Evolutionary conservation across 2,113 vertebrate species (phyloP).

Genomic region (Nannospalax galili): DNA sequence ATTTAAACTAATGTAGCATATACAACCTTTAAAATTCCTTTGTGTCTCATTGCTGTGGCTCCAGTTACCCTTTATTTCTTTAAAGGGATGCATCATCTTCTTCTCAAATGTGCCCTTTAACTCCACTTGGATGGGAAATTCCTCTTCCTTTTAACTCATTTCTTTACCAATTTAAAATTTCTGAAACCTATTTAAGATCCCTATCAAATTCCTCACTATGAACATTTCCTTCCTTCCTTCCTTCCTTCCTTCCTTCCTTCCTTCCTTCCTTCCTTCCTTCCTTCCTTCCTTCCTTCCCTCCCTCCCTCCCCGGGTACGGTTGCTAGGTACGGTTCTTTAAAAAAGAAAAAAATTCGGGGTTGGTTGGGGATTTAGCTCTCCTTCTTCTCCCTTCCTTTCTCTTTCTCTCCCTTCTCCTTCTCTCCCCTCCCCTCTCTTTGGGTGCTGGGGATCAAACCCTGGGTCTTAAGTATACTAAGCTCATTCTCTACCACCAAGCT

Average conservation of each 20-base stretch:
- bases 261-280: neutral
- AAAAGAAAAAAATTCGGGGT: too few relatives aligned
- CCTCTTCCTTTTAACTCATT: constrained; percentile 35
- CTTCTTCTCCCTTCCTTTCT: too few relatives aligned
- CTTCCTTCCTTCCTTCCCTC: neutral
- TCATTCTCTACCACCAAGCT: neutral
- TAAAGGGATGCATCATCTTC: neutral
- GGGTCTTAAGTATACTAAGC: neutral
- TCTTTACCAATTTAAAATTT: constrained; percentile 20
- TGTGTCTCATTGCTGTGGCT: neutral
- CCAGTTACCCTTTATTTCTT: neutral
- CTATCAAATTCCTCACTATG: neutral
- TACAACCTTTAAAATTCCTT: constrained; percentile 36
- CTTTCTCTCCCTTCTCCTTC: too few relatives aligned
- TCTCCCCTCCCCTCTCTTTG: too few relatives aligned
- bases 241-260: too few relatives aligned
- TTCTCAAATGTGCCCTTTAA: constrained; percentile 1
- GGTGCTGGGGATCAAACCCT: neutral
- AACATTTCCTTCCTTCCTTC: neutral
- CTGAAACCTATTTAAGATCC: constrained; percentile 10
- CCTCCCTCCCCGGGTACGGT: too few relatives aligned
- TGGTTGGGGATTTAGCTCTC: too few relatives aligned
- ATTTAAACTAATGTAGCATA: constrained; percentile 31
- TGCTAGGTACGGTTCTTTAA: too few relatives aligned
- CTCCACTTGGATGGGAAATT: neutral